phyloP scores from a whole-genome alignment of 1,140 invertebrate genomes.

The Papilio glaucus region DNA sequence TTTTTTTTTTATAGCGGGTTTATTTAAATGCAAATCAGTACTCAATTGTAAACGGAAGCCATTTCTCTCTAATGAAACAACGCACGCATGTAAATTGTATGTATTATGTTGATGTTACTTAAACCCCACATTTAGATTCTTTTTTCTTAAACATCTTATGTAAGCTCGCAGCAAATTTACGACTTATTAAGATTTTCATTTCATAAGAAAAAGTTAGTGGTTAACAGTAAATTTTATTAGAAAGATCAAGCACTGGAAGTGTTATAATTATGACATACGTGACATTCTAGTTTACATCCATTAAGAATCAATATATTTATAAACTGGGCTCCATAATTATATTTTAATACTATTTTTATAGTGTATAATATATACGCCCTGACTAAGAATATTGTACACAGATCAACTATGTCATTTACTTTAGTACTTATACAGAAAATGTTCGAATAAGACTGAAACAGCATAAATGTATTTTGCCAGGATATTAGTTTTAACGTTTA shows the following conservation, averaged over 20 bases:
- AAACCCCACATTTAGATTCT: not conserved
- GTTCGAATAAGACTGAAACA: not conserved
- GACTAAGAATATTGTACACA: no score
- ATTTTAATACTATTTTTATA: no score
- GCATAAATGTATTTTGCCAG: conserved; percentile 14
- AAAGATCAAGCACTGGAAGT: no score
- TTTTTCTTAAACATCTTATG: conserved; percentile 2
- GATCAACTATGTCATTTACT: no score
- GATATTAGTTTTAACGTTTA: conserved; percentile 23
- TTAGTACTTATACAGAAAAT: no score
- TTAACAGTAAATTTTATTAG: not conserved
- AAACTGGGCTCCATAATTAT: no score
- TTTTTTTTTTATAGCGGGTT: not conserved
- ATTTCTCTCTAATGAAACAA: conserved; percentile 25
- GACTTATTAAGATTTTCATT: not conserved
- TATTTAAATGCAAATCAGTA: conserved; percentile 16
- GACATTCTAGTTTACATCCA: no score
- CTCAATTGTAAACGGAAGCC: conserved; percentile 11
- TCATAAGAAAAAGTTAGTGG: not conserved
- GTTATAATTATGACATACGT: no score
- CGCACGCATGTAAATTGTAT: conserved; percentile 15
- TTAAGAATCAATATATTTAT: no score
- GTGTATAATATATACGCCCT: no score
- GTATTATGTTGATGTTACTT: conserved; percentile 16
- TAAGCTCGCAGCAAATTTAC: not conserved